Evolutionary conservation across 2,113 vertebrate species (phyloP).

Genomic region (Clarias macrocephalus): DNA sequence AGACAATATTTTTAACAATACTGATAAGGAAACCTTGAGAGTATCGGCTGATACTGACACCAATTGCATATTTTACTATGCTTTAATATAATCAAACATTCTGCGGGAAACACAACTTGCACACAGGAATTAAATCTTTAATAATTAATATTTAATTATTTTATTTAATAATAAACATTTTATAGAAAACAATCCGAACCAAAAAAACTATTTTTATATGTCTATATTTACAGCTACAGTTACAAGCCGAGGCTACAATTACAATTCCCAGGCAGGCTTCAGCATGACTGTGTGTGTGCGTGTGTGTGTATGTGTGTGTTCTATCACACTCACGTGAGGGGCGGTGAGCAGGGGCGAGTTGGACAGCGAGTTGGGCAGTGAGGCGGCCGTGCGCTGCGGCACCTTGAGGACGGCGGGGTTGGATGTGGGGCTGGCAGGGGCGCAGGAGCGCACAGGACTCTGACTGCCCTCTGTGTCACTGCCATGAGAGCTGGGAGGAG

Average conservation of each 20-base stretch:
- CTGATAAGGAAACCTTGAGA: too few species aligned
- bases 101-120: too few species aligned
- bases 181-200: not conserved
- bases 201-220: not conserved
- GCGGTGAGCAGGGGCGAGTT: conserved; percentile 96
- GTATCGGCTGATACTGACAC: too few species aligned
- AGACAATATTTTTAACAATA: too few species aligned
- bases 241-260: not conserved
- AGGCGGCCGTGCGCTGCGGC: conserved; percentile 61
- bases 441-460: conserved; percentile 85
- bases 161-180: too few species aligned
- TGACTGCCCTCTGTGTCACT: conserved; percentile 95
- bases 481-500: conserved; percentile 93
- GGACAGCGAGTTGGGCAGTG: conserved; percentile 64
- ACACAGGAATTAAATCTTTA: too few species aligned
- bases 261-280: too few species aligned
- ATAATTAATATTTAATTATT: too few species aligned
- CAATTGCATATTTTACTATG: too few species aligned
- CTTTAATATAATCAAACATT: too few species aligned
- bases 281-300: not conserved
- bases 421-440: conserved; percentile 81
- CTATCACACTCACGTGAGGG: conserved; percentile 78
- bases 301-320: not conserved
- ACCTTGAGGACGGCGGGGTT: conserved; percentile 75
- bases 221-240: not conserved